Base-by-base conservation (phyloP, 2,888 invertebrate species). In the Leptinotarsa peninsularis region DNA sequence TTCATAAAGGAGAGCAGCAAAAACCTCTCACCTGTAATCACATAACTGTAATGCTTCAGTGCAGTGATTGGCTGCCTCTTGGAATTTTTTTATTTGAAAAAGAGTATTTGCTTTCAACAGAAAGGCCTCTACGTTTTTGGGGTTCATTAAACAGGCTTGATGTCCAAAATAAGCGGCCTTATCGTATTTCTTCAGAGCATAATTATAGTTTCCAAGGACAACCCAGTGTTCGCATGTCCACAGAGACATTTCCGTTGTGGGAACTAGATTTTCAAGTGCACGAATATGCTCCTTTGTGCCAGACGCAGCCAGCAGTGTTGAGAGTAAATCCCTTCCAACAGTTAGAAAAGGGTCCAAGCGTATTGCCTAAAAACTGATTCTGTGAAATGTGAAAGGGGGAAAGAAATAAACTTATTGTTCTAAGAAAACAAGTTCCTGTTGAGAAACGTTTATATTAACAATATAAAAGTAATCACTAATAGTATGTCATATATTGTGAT, bases 81-180 rank as follows among this genome's bases (percentile, higher is more conserved):
- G 90, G 81, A 90, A 91, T 83, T 93, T 93, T 83, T 93, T 93
- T 76, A 93, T 87, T 79, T 93, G 92, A 73, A 92, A 87, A 17
- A 94, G 88, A 74, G 93, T 91, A 77, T 90, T 90, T n/a, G 93
- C 95, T 83, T 94, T 93, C 70, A 96, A 87, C 60, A 96, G 89
- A 52, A 94, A 88, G 0, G 94, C 94, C 86, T 96, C 95, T 4
- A 94, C 89, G 17, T 91, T 91, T 4, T 91, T 90, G 86, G 93
- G 91, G 69, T 83, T 81, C 72, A 83, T 77, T 54, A 93, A 83
- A 17, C 90, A 89, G 0, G 95, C 94, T 89, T 95, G 94, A 75
- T 94, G 93, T 1, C 93, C 93, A 85, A 95, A 94, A 84, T 93
- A 93, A 3, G 92, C 90, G 1, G 94, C 94, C 83, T 93, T 92